phyloP scores from a whole-genome alignment of 2,797 vertebrate genomes.

The Schizothorax lantsangensis region DNA sequence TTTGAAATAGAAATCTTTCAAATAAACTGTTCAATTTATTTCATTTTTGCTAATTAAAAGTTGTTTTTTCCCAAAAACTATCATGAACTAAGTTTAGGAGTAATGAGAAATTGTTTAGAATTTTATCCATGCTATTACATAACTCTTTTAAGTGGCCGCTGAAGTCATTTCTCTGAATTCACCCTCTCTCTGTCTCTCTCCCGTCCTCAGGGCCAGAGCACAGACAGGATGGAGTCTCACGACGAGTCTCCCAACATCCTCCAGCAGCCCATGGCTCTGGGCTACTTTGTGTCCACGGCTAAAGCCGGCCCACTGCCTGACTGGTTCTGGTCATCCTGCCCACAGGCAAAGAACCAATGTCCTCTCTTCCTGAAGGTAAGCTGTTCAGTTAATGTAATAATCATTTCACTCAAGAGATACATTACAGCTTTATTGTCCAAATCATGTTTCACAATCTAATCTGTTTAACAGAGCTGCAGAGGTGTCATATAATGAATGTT shows the following conservation, averaged over 20 bases:
- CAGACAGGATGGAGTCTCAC: constrained; percentile 94
- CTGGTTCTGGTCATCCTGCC: constrained; percentile 99
- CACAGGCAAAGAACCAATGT: constrained; percentile 99
- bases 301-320: constrained; percentile 96
- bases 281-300: constrained; percentile 97
- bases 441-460: constrained; percentile 7
- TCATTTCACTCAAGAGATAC: background rate
- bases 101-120: background rate
- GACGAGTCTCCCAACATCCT: constrained; percentile 97
- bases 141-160: background rate
- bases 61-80: too few species aligned
- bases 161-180: background rate
- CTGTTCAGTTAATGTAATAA: background rate
- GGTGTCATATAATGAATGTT: constrained; percentile 25
- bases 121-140: background rate
- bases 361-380: constrained; percentile 97
- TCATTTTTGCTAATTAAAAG: background rate
- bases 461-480: background rate
- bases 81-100: background rate
- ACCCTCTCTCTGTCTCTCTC: background rate
- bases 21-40: too few species aligned
- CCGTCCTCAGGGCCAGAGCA: constrained; percentile 86
- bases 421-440: constrained; percentile 6
- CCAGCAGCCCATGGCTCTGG: constrained; percentile 96
- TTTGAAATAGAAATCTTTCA: background rate